These are phyloP conservation scores for Atractosteus spatula DNA, from an alignment of 2,113 vertebrate species.

Conservation along the genomic window DNA sequence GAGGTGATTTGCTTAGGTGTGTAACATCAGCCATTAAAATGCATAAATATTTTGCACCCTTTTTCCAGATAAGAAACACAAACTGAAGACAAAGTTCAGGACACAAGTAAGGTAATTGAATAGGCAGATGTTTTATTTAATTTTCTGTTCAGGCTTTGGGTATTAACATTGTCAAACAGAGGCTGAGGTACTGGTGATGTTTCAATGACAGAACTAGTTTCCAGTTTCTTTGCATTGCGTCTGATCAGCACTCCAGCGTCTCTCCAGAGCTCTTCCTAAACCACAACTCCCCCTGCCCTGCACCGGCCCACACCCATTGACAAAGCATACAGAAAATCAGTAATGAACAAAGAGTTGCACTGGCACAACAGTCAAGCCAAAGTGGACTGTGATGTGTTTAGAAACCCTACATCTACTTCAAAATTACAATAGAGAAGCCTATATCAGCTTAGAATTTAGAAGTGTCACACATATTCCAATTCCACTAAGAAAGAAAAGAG, in stretches of 20 bases:
- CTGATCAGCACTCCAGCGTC: neutral
- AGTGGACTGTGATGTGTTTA: neutral
- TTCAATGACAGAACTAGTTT: neutral
- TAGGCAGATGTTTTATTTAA: neutral
- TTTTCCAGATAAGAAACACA: no score
- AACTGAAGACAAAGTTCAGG: neutral
- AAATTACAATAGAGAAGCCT: neutral
- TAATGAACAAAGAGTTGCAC: neutral
- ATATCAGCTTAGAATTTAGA: neutral
- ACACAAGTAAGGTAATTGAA: neutral
- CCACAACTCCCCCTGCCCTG: no score
- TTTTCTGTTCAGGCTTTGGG: neutral
- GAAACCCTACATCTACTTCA: neutral
- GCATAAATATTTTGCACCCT: no score
- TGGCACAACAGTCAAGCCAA: conserved; percentile 4
- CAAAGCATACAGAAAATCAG: neutral
- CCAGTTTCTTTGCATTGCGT: neutral
- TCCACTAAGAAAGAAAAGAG: neutral
- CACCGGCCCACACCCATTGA: no score
- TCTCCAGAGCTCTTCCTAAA: neutral
- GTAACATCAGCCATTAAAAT: no score
- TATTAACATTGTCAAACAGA: conserved; percentile 5
- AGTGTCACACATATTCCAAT: neutral
- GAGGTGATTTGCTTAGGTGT: no score
- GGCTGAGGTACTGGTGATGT: conserved; percentile 2